Evolutionary conservation across 1,140 invertebrate species (phyloP).

Genomic region (Lucilia sericata): DNA sequence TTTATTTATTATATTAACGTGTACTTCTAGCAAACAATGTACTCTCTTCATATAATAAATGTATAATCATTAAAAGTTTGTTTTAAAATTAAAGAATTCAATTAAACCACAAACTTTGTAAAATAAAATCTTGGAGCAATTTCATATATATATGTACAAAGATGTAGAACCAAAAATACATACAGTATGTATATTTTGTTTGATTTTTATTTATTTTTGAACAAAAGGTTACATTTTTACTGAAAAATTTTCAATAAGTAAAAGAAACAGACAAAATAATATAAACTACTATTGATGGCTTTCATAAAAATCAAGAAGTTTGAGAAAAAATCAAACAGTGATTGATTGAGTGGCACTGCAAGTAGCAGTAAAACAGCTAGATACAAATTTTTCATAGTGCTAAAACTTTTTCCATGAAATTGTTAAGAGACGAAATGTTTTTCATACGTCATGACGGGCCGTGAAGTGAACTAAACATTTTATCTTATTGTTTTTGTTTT

Average conservation of each 20-base stretch:
- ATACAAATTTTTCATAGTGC: not conserved
- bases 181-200: no score
- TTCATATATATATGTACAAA: no score
- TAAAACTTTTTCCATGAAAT: conserved; percentile 25
- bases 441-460: not conserved
- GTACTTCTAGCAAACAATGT: no score
- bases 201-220: no score
- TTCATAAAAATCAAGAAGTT: not conserved
- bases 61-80: no score
- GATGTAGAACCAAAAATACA: no score
- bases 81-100: no score
- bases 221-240: not conserved
- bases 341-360: conserved; percentile 39
- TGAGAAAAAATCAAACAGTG: not conserved
- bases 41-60: no score
- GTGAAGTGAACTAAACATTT: not conserved
- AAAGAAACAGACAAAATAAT: not conserved
- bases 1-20: no score
- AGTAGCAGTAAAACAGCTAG: not conserved
- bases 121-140: no score
- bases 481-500: not conserved
- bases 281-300: not conserved
- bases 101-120: no score
- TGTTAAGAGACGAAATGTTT: not conserved
- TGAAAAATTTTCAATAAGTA: not conserved